Base-by-base conservation (phyloP, 2,113 vertebrate genomes). In the Brienomyrus longianalis region DNA sequence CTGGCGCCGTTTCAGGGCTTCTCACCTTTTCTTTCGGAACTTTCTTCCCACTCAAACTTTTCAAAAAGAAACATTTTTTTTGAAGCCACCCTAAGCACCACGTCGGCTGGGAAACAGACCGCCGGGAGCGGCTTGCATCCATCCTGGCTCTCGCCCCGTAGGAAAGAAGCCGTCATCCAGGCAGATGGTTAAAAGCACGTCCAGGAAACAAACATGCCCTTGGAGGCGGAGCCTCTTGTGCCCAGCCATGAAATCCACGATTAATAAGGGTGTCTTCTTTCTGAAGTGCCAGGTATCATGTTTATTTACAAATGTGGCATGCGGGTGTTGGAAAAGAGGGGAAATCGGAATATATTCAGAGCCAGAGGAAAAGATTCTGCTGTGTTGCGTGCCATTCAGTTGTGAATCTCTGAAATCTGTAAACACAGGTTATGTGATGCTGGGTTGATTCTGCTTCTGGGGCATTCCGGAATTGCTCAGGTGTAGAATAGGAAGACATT, bases 101-200 rank as follows among this genome's bases (percentile, higher is more conserved):
- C 85, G 39, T 35, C 11, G 27, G 85, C 85, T 87, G 51, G 11
- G 51, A 39, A 39, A 39, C 10, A 17, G 31, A 35, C 47, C 2
- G 31, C 31, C 8, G 31, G 48, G 85, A 31, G 31, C 85, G 4
- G 21, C 54, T 62, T 23, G 43, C 39, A 45, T 66, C 23, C 35
- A 66, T 88, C 35, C 54, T 54, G 35, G 54, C 56, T 23, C 39
- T 45, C 52, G 39, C 89, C 62, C 89, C 56, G 77, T 52, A 45
- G 89, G 52, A 17, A 80, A 52, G 52, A 45, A 89, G 52, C 77
- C 77, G 52, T 88, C 87, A 47, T 88, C 56, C 56, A 88, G 87
- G 54, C 87, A 88, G 87, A 88, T 88, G 87, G 87, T 88, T 66
- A 88, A 88, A 87, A 88, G 52, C 87, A 47, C 17, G 87, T 66